These are phyloP conservation scores for Fabriciana adippe DNA, from an alignment of 2,888 invertebrate species.

Conservation along the genomic window DNA sequence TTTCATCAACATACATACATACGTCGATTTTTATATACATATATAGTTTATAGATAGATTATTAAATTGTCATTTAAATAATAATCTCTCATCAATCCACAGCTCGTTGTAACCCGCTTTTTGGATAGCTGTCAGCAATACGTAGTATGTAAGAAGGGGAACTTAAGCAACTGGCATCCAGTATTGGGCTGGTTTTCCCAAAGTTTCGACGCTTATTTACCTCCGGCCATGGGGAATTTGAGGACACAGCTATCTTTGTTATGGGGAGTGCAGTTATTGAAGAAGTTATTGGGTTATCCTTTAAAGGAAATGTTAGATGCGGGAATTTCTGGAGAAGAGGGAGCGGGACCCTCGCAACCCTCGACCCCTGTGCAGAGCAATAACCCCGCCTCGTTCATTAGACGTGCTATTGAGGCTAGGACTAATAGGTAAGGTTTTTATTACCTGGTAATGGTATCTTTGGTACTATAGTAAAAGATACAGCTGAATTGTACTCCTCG, in stretches of 20 bases:
- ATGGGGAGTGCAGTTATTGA: conserved; percentile 83
- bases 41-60: no score
- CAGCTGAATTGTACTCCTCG: no score
- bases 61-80: not conserved
- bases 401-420: conserved; percentile 77
- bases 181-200: conserved; percentile 97
- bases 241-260: conserved; percentile 86
- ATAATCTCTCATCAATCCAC: conserved; percentile 32
- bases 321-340: conserved; percentile 63
- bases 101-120: conserved; percentile 93
- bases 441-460: no score
- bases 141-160: conserved; percentile 94
- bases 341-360: conserved; percentile 81
- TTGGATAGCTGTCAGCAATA: conserved; percentile 95
- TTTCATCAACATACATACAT: not conserved
- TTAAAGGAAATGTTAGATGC: conserved; percentile 81
- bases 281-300: conserved; percentile 67
- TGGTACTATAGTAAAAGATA: no score
- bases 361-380: conserved; percentile 70
- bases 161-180: conserved; percentile 98
- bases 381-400: conserved; percentile 73
- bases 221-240: conserved; percentile 87
- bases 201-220: conserved; percentile 85
- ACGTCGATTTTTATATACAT: not conserved
- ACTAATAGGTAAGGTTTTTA: conserved; percentile 71